phyloP scores from a whole-genome alignment of 2,888 invertebrate species.

The Leucophenga maculata region DNA sequence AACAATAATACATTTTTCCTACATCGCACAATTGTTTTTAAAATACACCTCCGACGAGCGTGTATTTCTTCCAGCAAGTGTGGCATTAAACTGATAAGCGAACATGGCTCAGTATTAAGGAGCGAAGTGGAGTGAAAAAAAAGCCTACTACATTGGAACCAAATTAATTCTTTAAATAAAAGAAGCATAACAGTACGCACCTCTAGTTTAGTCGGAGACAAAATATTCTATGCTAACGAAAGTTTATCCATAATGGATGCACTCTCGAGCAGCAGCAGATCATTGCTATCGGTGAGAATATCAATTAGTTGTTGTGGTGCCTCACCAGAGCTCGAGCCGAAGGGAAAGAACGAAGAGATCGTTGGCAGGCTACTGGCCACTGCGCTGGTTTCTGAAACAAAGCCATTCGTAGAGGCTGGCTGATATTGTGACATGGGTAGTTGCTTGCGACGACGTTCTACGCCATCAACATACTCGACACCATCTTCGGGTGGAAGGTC shows the following conservation, averaged over 20 bases:
- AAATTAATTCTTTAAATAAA: background rate
- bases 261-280: conserved; percentile 67
- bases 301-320: conserved; percentile 69
- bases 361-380: conserved; percentile 55
- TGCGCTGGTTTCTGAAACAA: conserved; percentile 17
- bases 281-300: conserved; percentile 69
- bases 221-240: conserved; percentile 52
- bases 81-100: too few relatives aligned
- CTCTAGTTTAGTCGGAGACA: background rate
- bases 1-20: background rate
- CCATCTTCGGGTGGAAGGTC: conserved; percentile 21
- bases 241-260: conserved; percentile 71
- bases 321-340: conserved; percentile 67
- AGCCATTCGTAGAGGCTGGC: background rate
- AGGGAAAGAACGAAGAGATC: conserved; percentile 72
- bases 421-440: conserved; percentile 26
- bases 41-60: conserved; percentile 1
- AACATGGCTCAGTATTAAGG: too few relatives aligned
- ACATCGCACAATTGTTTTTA: background rate
- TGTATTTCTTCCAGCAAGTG: background rate
- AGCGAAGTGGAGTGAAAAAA: too few relatives aligned
- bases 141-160: too few relatives aligned
- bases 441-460: conserved; percentile 58
- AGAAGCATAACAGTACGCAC: conserved; percentile 2
- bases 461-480: conserved; percentile 65